These are phyloP conservation scores for Buphagus erythrorhynchus DNA, from an alignment of 2,797 vertebrate genomes.

Conservation along the genomic window DNA sequence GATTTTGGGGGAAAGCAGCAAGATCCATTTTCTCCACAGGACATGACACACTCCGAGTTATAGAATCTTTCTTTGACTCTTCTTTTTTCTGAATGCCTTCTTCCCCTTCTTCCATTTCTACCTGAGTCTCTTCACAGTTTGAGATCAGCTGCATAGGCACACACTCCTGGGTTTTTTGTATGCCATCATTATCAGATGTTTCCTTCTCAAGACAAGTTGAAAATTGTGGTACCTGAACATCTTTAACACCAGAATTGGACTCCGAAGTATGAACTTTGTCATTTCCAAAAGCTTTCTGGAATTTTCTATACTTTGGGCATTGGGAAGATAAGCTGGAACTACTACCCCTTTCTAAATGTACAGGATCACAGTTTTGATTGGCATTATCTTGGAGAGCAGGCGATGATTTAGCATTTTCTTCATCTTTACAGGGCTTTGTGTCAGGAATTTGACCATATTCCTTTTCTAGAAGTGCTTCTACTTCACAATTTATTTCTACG, in stretches of 20 bases:
- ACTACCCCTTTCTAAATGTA: slow-evolving; percentile 67
- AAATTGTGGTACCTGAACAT: slow-evolving; percentile 34
- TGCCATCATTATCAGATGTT: slow-evolving; percentile 25
- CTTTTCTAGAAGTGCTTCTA: slow-evolving; percentile 75
- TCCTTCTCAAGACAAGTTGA: slow-evolving; percentile 54
- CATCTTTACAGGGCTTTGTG: slow-evolving; percentile 61
- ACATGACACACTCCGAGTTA: not conserved
- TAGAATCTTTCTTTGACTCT: not conserved
- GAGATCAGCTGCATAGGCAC: slow-evolving; percentile 58
- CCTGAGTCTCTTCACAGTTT: slow-evolving; percentile 70
- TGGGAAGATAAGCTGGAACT: slow-evolving; percentile 74
- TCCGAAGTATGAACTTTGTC: slow-evolving; percentile 76
- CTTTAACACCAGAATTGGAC: slow-evolving; percentile 56
- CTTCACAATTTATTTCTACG: slow-evolving; percentile 70
- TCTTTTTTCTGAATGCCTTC: slow-evolving; percentile 31
- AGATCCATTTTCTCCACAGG: slow-evolving; percentile 50
- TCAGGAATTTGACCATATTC: slow-evolving; percentile 67
- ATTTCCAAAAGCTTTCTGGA: slow-evolving; percentile 83
- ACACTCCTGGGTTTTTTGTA: slow-evolving; percentile 52
- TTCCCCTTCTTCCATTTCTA: slow-evolving; percentile 51
- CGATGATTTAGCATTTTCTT: slow-evolving; percentile 59
- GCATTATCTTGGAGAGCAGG: slow-evolving; percentile 66
- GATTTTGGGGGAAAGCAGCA: slow-evolving; percentile 38
- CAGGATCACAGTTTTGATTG: slow-evolving; percentile 60
- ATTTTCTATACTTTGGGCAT: slow-evolving; percentile 83